Percentiles rank a stretch among this genome's conserved stretches.
Evolutionary conservation across 2,888 invertebrate species (phyloP).

Genomic region (Ichneumon xanthorius): DNA sequence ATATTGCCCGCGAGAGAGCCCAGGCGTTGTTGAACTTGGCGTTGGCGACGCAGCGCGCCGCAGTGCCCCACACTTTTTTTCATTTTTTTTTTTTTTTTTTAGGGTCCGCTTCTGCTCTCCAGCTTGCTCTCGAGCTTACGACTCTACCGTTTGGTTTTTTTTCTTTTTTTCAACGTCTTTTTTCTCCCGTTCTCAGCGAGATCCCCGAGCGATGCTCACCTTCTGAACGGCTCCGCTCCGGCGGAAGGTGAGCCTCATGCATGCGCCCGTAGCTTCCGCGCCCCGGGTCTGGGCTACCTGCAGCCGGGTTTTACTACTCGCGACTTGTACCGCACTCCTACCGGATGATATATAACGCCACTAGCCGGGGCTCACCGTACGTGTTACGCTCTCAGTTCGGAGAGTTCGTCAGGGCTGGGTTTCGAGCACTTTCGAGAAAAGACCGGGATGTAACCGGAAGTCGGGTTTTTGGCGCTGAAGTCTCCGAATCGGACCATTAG

Average conservation of each 20-base stretch:
- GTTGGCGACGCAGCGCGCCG: slow-evolving; percentile 59
- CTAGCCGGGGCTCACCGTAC: not conserved
- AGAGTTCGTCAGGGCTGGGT: too few relatives aligned
- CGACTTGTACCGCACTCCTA: not conserved
- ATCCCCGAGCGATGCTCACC: slow-evolving; percentile 26
- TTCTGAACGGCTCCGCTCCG: slow-evolving; percentile 26
- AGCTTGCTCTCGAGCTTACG: slow-evolving; percentile 10
- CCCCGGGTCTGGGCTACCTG: slow-evolving; percentile 34
- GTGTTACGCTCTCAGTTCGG: not conserved
- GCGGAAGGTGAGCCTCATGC: not conserved
- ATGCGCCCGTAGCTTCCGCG: slow-evolving; percentile 9
- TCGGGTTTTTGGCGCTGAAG: not conserved
- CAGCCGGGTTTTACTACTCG: slow-evolving; percentile 54
- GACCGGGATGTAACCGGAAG: not conserved
- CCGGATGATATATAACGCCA: not conserved
- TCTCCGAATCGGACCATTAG: not conserved
- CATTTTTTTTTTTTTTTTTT: not conserved
- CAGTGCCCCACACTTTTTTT: slow-evolving; percentile 45
- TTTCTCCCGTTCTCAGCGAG: slow-evolving; percentile 3
- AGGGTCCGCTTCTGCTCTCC: slow-evolving; percentile 1
- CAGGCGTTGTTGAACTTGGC: slow-evolving; percentile 42
- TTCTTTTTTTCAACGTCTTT: not conserved
- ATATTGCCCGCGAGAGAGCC: not conserved
- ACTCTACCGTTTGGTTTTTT: not conserved
- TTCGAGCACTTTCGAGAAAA: too few relatives aligned